Conservation (phyloP, 2,797 vertebrate species). For the Cryptoprocta ferox region DNA sequence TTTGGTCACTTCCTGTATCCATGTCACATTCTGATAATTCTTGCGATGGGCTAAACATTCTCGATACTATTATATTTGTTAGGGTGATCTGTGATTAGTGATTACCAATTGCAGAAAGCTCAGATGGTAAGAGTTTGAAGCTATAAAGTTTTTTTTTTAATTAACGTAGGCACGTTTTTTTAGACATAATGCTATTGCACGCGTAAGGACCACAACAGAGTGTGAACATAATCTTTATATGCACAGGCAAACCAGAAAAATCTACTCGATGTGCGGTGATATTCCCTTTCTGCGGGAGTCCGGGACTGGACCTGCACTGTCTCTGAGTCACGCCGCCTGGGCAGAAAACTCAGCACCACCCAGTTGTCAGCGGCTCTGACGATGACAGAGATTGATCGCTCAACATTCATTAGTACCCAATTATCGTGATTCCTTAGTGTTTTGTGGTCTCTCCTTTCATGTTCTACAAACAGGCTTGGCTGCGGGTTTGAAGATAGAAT, state of each 20-base stretch:
- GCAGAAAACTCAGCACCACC: fast-evolving
- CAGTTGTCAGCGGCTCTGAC: neutral
- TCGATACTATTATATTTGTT: neutral
- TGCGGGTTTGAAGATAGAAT: constrained; percentile 22
- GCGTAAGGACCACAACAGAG: neutral
- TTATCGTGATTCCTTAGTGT: neutral
- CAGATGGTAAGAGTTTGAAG: neutral
- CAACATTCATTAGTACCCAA: neutral
- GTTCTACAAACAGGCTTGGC: constrained; percentile 1
- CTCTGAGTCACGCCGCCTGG: neutral
- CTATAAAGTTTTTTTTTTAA: neutral
- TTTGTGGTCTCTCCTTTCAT: neutral
- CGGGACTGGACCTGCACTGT: neutral
- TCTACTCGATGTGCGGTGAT: too few relatives aligned
- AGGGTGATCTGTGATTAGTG: neutral
- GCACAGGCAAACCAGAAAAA: neutral
- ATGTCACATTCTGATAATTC: neutral
- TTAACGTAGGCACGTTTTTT: neutral
- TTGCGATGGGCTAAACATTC: neutral
- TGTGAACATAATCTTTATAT: neutral
- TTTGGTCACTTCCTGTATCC: neutral
- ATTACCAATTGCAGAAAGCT: neutral
- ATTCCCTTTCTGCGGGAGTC: neutral
- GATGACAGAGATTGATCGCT: neutral
- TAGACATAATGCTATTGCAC: neutral